Base-by-base conservation (phyloP, 2,888 invertebrate genomes). In the Drosophila testacea region DNA sequence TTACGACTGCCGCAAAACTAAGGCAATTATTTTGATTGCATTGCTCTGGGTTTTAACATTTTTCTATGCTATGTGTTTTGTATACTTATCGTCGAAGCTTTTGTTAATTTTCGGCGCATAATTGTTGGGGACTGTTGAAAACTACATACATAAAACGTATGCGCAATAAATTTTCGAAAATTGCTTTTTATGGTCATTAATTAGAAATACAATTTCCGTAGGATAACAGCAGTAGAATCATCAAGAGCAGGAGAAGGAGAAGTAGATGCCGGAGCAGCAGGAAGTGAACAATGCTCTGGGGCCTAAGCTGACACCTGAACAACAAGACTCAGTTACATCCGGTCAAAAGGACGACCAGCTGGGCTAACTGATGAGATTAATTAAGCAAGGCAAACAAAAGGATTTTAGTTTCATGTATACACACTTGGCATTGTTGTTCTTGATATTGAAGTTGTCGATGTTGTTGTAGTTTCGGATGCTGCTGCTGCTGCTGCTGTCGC, bases 351-450 rank as follows among this genome's bases (percentile, higher is more conserved):
- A 83, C 71, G 47, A 48, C 71, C 70, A 81, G 74, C 74, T 77
- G 64, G 62, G 50, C 80, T 67, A 74, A 84, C 87, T 84, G 87
- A 84, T 83, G 83, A 87, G 83, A 84, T 84, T 84, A 84, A 84
- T 84, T 84, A 84, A 84, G 83, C 76, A 84, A 74, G 73, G 70
- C 73, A 84, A 84, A 84, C 87, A 84, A 87, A 87, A 82, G 83
- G 83, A 87, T 84, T 87, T 87, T 75, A 83, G 83, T 83, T 86
- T 73, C 87, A 79, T 77, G 79, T 69, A 73, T 62, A 69, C 48
- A 73, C 67, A 71, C 54, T 54, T 69, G 64, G 30, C 64, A 38
- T 50, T 71, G 57, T 68, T 78, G 75, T 47, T 73, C 42, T 61
- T 52, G 59, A 1, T 30, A 22, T 57, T 44, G 32, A 13, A 11